Evolutionary conservation across 2,888 invertebrate genomes (phyloP).

Genomic region (Hedychridium roseum): DNA sequence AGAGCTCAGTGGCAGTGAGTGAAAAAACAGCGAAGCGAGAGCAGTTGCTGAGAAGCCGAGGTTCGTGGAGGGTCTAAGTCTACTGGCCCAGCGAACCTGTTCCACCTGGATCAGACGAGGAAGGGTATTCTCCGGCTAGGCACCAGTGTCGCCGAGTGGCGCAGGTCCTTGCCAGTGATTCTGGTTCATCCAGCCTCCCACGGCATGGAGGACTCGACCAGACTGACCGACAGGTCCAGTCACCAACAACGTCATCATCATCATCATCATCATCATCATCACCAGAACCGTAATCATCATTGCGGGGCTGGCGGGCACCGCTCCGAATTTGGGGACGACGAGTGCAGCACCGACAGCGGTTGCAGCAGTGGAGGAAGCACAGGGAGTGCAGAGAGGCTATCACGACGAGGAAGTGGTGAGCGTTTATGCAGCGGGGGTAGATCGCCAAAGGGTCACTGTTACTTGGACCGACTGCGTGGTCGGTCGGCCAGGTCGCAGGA

Average conservation of each 20-base stretch:
- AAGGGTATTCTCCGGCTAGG: not conserved
- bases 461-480: constrained; percentile 40
- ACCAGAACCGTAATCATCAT: not conserved
- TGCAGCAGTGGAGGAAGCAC: constrained; percentile 65
- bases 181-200: constrained; percentile 10
- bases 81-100: no score
- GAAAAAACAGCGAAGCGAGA: not conserved
- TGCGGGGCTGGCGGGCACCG: constrained; percentile 14
- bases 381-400: constrained; percentile 49
- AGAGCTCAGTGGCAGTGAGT: no score
- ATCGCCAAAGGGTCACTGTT: constrained; percentile 37
- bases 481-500: constrained; percentile 48
- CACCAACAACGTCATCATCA: constrained; percentile 20
- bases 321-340: constrained; percentile 51
- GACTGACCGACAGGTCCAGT: constrained; percentile 38
- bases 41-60: not conserved
- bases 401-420: constrained; percentile 47
- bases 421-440: constrained; percentile 41
- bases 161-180: constrained; percentile 19
- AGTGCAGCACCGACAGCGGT: constrained; percentile 61
- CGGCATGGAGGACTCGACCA: constrained; percentile 49
- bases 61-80: no score
- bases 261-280: constrained; percentile 11
- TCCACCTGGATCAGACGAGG: constrained; percentile 12
- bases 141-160: constrained; percentile 13